Conservation (phyloP, 2,797 vertebrate genomes). For the Telmatherina bonti region DNA sequence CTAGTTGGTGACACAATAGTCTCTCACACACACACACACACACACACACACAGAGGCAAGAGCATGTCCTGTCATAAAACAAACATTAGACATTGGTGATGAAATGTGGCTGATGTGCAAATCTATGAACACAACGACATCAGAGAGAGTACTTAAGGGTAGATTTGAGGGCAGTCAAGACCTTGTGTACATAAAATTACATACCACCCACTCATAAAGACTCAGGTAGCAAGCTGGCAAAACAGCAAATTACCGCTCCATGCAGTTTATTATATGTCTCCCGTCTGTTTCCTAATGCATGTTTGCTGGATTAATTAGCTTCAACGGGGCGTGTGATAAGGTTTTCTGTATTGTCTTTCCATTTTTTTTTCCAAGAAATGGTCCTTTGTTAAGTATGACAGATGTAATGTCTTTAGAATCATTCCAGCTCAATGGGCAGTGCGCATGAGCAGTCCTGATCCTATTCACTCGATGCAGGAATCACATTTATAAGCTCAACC, state of each 20-base stretch:
- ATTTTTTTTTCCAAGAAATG: constrained; percentile 66
- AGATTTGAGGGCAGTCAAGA: constrained; percentile 8
- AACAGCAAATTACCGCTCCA: constrained; percentile 49
- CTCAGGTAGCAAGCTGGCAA: constrained; percentile 48
- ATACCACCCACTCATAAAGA: constrained; percentile 22
- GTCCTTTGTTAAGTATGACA: constrained; percentile 67
- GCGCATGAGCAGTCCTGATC: constrained; percentile 51
- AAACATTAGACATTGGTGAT: not conserved
- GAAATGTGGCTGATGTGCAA: not conserved
- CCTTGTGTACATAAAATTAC: constrained; percentile 3
- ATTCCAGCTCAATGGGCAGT: constrained; percentile 65
- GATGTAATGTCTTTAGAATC: constrained; percentile 66
- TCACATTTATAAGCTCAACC: constrained; percentile 49
- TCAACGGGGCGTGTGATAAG: constrained; percentile 70
- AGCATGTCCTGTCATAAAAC: not conserved
- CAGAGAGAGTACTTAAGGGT: constrained; percentile 9
- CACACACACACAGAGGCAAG: not conserved
- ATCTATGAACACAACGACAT: not conserved
- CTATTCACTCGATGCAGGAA: constrained; percentile 52
- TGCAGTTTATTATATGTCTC: constrained; percentile 39
- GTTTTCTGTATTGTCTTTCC: constrained; percentile 76
- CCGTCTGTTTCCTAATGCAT: constrained; percentile 43
- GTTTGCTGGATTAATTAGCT: constrained; percentile 68
- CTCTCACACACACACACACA: not conserved
- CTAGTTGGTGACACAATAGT: not conserved